Conservation (phyloP, 2,113 vertebrate genomes). For the Columba janthina region DNA sequence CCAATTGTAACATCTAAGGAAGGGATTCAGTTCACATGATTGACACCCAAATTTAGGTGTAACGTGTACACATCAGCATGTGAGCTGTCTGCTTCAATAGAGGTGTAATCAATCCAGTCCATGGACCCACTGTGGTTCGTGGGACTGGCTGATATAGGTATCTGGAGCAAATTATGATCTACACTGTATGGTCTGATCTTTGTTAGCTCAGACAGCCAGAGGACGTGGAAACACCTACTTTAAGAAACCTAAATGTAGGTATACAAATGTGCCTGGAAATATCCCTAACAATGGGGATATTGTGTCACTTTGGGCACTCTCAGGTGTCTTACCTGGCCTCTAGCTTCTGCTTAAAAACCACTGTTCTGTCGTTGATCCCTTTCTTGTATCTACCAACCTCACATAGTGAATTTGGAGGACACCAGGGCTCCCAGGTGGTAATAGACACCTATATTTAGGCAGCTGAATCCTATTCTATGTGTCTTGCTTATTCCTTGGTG, state of each 20-base stretch:
- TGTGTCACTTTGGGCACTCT: background rate
- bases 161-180: background rate
- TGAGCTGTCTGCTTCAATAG: background rate
- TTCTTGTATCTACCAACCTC: background rate
- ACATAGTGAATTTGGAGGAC: background rate
- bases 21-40: background rate
- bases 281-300: background rate
- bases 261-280: background rate
- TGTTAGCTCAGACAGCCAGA: background rate
- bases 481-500: background rate
- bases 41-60: background rate
- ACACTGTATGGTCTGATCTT: background rate
- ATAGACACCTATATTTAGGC: background rate
- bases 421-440: background rate
- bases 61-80: background rate
- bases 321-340: background rate
- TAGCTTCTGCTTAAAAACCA: background rate
- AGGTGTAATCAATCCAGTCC: background rate
- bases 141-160: no score
- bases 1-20: fast-evolving
- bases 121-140: background rate
- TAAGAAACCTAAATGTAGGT: background rate
- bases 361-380: background rate
- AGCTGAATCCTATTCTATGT: fast-evolving
- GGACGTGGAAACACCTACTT: background rate